Percentiles rank a stretch among this genome's conserved stretches.
phyloP scores from a whole-genome alignment of 2,888 invertebrate species.

The Nowickia ferox region DNA sequence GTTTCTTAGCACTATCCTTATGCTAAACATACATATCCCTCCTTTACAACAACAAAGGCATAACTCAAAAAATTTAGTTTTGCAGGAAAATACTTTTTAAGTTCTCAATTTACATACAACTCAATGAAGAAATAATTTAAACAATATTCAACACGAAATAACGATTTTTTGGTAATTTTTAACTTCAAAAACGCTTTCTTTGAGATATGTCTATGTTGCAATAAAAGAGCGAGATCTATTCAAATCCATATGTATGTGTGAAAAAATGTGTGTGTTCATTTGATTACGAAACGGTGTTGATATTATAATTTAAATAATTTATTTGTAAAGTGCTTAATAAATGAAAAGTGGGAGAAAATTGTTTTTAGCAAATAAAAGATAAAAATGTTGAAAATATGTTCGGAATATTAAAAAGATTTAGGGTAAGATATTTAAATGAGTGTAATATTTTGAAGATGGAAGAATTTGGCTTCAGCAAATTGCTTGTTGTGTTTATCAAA shows the following conservation, averaged over 20 bases:
- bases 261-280: background rate
- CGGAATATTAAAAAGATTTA: slow-evolving; percentile 61
- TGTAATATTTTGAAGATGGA: background rate
- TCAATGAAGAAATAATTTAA: no score
- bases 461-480: slow-evolving; percentile 17
- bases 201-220: background rate
- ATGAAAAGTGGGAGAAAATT: slow-evolving; percentile 35
- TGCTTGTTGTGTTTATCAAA: slow-evolving; percentile 22
- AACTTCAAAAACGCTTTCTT: background rate
- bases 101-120: no score
- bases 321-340: slow-evolving; percentile 60
- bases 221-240: no score
- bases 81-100: no score
- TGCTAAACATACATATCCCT: no score
- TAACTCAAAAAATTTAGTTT: no score
- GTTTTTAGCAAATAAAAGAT: slow-evolving; percentile 59
- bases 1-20: background rate
- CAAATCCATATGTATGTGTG: background rate
- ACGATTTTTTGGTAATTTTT: background rate
- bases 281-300: slow-evolving; percentile 61
- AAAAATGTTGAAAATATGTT: slow-evolving; percentile 53
- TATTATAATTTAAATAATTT: slow-evolving; percentile 70
- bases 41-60: no score
- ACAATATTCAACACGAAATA: background rate
- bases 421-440: slow-evolving; percentile 10